phyloP scores from a whole-genome alignment of 1,140 invertebrate genomes.

The Chymomyza costata region DNA sequence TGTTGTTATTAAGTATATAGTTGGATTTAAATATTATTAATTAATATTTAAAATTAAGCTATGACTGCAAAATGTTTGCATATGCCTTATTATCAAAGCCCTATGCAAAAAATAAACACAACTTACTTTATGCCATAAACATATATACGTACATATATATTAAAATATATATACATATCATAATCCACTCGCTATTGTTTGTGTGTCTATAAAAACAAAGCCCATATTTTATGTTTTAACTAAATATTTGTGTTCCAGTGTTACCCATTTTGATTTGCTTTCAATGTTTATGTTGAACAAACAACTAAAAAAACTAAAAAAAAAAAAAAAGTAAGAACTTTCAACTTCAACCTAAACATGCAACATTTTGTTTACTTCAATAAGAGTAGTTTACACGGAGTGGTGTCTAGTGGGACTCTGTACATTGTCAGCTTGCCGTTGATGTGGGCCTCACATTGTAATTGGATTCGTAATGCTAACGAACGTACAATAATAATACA shows the following conservation, averaged over 20 bases:
- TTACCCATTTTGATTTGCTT: constrained; percentile 65
- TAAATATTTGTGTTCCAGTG: constrained; percentile 56
- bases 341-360: constrained; percentile 24
- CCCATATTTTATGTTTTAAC: constrained; percentile 30
- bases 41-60: too few relatives aligned
- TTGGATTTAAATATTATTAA: too few relatives aligned
- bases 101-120: background rate
- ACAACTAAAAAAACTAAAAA: constrained; percentile 31
- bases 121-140: constrained; percentile 1
- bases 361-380: constrained; percentile 70
- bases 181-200: constrained; percentile 73
- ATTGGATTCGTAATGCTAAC: constrained; percentile 72
- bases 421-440: constrained; percentile 81
- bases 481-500: constrained; percentile 53
- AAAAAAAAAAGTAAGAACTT: constrained; percentile 25
- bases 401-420: constrained; percentile 77
- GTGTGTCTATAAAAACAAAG: constrained; percentile 49
- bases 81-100: too few relatives aligned
- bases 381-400: constrained; percentile 76
- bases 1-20: too few relatives aligned
- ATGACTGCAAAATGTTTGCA: too few relatives aligned
- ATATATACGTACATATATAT: constrained; percentile 7
- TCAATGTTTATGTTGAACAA: constrained; percentile 55
- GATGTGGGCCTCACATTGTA: constrained; percentile 79
- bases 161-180: constrained; percentile 39